Base-by-base conservation (phyloP, 2,888 invertebrate species). In the Alentia gelatinosa region DNA sequence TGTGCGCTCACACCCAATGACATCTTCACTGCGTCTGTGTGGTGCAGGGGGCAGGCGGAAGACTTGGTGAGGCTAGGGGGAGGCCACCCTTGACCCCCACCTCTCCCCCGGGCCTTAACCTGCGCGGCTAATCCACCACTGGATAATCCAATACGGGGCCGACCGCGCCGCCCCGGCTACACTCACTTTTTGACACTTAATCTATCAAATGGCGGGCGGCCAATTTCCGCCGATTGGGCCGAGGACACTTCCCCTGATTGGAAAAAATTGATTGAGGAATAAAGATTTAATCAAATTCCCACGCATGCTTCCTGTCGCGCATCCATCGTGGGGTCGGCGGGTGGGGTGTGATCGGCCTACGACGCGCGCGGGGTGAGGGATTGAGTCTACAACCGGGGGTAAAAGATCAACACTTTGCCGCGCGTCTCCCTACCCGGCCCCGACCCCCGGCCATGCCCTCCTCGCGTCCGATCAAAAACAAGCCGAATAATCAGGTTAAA, bases 111-210 rank as follows among this genome's bases (percentile, higher is more conserved):
- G 37, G 68, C 75, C 68, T 39, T 40, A 68, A 68, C 74, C 56
- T 47, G 68, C 74, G 26, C 15, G 75, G 42, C 90, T 90, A 90
- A 90, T 90, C 90, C 63, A 74, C 63, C 40, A 39, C 68, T 15
- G 39, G 90, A 90, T 90, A 90, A 90, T 90, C 90, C 90, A 90
- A 90, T 90, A 35, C 42, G 83, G 40, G 37, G 37, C 75, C n/a
- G 40, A 19, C 39, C 42, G 83, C 83, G 37, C n/a, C 74, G 56
- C 26, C 63, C 23, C 90, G 37, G 42, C 90, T 68, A 90, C 74
- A 90, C 68, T 90, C 90, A 37, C 90, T 86, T 90, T 90, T 88
- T 90, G 90, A 90, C 90, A 90, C 90, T 90, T 90, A 90, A 90
- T 90, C 90, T 90, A 90, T 90, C 90, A 90, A 56, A 74, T 50